Conservation (phyloP, 2,888 invertebrate species). For the Empis stercorea region DNA sequence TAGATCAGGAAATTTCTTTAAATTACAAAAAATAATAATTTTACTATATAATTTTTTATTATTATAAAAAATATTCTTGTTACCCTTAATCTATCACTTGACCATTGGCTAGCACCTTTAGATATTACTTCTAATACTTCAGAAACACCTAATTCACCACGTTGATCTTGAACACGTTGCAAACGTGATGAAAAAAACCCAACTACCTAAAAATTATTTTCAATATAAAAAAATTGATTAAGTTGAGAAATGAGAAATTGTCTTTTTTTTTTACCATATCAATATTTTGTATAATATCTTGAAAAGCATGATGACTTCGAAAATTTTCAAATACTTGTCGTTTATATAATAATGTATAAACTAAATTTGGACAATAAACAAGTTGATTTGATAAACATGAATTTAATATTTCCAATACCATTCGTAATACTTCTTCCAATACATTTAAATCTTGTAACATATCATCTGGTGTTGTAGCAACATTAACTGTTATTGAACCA, state of each 20-base stretch:
- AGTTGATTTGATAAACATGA: constrained; percentile 84
- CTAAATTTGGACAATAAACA: constrained; percentile 76
- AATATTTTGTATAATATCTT: constrained; percentile 88
- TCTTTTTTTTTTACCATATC: constrained; percentile 55
- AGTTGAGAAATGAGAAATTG: too few relatives aligned
- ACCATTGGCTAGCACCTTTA: constrained; percentile 86
- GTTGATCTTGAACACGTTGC: constrained; percentile 48
- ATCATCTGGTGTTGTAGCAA: constrained; percentile 30
- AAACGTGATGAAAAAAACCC: constrained; percentile 49
- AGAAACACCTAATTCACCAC: constrained; percentile 65
- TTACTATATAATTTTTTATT: constrained; percentile 4
- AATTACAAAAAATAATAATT: constrained; percentile 14
- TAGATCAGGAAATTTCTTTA: constrained; percentile 93
- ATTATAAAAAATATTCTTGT: too few relatives aligned
- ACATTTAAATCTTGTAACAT: constrained; percentile 77
- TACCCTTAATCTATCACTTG: constrained; percentile 84
- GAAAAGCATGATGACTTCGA: constrained; percentile 76
- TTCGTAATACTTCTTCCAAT: constrained; percentile 88
- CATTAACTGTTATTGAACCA: constrained; percentile 29
- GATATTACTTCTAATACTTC: constrained; percentile 82
- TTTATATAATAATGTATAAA: constrained; percentile 92
- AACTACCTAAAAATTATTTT: too few relatives aligned
- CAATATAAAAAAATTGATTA: too few relatives aligned
- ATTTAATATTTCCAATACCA: constrained; percentile 95
- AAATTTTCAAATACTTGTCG: constrained; percentile 77